Base-by-base conservation (phyloP, 2,797 vertebrate species). In the Nyctibius grandis region DNA sequence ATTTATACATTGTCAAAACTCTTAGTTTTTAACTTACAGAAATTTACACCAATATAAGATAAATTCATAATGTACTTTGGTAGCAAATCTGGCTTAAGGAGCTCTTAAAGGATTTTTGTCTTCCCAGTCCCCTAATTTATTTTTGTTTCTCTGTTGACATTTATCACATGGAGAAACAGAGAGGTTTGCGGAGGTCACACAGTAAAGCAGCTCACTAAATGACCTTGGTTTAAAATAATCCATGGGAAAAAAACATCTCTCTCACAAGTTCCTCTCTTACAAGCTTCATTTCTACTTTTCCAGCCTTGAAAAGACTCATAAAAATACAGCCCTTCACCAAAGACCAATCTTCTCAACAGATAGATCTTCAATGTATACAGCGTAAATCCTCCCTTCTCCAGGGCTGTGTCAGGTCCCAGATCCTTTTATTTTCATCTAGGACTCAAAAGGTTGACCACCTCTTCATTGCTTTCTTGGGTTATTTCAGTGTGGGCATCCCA, bases 201-300 rank as follows among this genome's bases (percentile, higher is more conserved):
- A 50, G 11, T 25, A 73, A 78, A 78, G 48, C 25, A 81, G 3
- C 4, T 81, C 31, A 33, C 9, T 56, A 78, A 69, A 77, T 18
- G 1, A 59, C 26, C 33, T 50, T 44, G 9, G 13, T 59, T 82
- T 16, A 85, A 95, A 89, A 75, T 38, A 82, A 68, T 18, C 6
- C 40, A 48, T 9, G 57, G n/a, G 3, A 44, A n/a, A 65, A 44
- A 77, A 34, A 9, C 2, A 0, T 31, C 7, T 48, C 1, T 9
- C 9, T 70, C 59, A 28, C 4, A 84, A 61, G 6, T 76, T 65
- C 40, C 23, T 78, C 10, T 20, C n/a, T n/a, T n/a, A n/a, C n/a
- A n/a, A n/a, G n/a, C n/a, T n/a, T n/a, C 28, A 47, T 47, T 84
- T 75, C 57, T 50, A 34, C 11, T 76, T 78, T 65, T 69, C 9